Evolutionary conservation across 1,140 invertebrate genomes (phyloP).

Genomic region (Hesperophylax magnus): DNA sequence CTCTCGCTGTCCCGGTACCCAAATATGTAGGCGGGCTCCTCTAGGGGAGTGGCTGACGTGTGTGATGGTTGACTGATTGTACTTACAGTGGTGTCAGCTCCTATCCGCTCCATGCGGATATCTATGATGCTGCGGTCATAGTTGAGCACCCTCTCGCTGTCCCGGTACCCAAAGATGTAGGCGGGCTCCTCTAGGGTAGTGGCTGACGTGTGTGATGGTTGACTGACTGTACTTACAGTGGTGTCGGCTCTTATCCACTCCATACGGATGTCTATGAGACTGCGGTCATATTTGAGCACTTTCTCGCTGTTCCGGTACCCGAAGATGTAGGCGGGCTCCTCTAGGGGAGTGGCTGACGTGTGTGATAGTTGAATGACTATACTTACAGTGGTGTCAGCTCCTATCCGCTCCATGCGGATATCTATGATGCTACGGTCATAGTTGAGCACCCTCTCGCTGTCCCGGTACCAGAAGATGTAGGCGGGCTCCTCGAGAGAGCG

Average conservation of each 20-base stretch:
- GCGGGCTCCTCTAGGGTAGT: conserved; percentile 73
- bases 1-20: conserved; percentile 78
- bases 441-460: conserved; percentile 78
- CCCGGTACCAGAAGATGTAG: conserved; percentile 76
- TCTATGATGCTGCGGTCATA: conserved; percentile 74
- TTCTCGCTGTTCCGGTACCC: conserved; percentile 78
- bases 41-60: conserved; percentile 71
- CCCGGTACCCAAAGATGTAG: conserved; percentile 76
- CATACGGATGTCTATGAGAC: no score
- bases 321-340: conserved; percentile 69
- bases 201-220: conserved; percentile 74
- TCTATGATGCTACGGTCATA: conserved; percentile 74
- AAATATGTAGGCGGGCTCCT: conserved; percentile 69
- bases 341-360: conserved; percentile 71
- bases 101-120: conserved; percentile 75
- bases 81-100: conserved; percentile 75
- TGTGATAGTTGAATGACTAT: no score
- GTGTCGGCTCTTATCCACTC: no score
- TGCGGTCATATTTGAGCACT: conserved; percentile 57
- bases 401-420: conserved; percentile 75
- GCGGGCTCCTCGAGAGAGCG: conserved; percentile 74
- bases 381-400: conserved; percentile 75
- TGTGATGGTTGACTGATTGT: no score
- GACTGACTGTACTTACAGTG: no score
- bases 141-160: conserved; percentile 78